These are phyloP conservation scores for Scomber colias DNA, from an alignment of 2,113 vertebrate genomes.

Conservation along the genomic window DNA sequence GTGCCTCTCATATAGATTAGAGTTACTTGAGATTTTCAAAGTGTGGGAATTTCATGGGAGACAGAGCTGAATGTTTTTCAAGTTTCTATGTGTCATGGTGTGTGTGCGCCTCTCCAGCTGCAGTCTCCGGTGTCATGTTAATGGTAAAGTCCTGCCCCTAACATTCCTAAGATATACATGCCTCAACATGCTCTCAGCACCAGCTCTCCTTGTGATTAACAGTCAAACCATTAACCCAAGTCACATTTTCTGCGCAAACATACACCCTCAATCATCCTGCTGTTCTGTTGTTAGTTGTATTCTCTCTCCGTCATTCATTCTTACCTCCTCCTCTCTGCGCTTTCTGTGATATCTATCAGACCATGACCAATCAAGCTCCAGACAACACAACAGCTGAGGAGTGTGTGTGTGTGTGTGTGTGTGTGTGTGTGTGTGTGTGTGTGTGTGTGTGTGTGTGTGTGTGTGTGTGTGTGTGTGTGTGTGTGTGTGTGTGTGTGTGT, in stretches of 20 bases:
- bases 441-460: neutral
- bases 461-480: neutral
- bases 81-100: constrained; percentile 2
- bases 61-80: constrained; percentile 1
- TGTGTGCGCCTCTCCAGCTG: constrained; percentile 63
- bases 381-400: constrained; percentile 53
- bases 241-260: constrained; percentile 18
- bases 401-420: neutral
- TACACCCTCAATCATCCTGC: neutral
- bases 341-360: constrained; percentile 27
- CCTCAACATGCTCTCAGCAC: constrained; percentile 52
- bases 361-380: constrained; percentile 65
- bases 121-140: constrained; percentile 66
- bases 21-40: constrained; percentile 17
- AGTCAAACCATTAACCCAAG: constrained; percentile 1
- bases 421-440: neutral
- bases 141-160: constrained; percentile 50
- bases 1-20: neutral
- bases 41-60: constrained; percentile 15
- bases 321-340: neutral
- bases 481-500: neutral
- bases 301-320: constrained; percentile 13
- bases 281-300: neutral
- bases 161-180: constrained; percentile 74
- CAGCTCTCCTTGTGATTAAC: constrained; percentile 13